Conservation (phyloP, 1,140 invertebrate genomes). For the Heliconius congener region DNA sequence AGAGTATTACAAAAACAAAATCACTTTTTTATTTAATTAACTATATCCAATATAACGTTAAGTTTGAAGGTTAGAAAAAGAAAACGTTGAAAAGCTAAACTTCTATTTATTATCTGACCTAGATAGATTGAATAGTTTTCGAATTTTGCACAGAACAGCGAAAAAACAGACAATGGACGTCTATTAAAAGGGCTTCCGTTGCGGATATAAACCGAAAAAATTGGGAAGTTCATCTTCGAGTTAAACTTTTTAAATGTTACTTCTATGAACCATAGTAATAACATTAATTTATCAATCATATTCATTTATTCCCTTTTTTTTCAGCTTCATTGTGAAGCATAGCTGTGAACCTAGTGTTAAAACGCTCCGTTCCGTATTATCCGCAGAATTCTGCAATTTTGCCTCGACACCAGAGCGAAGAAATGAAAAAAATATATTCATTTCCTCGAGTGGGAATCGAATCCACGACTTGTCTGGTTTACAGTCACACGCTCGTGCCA, state of each 20-base stretch:
- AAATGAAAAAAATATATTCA: too few species aligned
- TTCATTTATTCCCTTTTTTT: too few species aligned
- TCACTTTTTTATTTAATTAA: conserved; percentile 11
- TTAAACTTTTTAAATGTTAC: background rate
- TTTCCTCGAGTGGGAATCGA: too few species aligned
- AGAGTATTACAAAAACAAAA: background rate
- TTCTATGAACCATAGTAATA: background rate
- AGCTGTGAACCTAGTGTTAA: too few species aligned
- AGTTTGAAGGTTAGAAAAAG: conserved; percentile 9
- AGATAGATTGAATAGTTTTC: conserved; percentile 35
- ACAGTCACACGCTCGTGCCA: too few species aligned
- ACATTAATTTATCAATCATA: background rate
- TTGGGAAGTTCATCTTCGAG: conserved; percentile 19
- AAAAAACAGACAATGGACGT: conserved; percentile 33
- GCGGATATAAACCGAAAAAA: conserved; percentile 27
- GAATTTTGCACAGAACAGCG: conserved; percentile 29
- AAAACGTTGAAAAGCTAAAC: conserved; percentile 33
- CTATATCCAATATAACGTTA: background rate
- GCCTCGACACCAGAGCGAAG: too few species aligned
- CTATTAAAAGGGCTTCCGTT: conserved; percentile 35
- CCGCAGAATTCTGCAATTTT: too few species aligned
- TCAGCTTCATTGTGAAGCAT: too few species aligned
- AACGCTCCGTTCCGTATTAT: too few species aligned
- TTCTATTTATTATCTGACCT: conserved; percentile 30
- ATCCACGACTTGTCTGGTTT: too few species aligned